Evolutionary conservation across 2,888 invertebrate species (phyloP), one percentile per base, ranked within the genome.

Genomic region (Synergus laeviventris): DNA sequence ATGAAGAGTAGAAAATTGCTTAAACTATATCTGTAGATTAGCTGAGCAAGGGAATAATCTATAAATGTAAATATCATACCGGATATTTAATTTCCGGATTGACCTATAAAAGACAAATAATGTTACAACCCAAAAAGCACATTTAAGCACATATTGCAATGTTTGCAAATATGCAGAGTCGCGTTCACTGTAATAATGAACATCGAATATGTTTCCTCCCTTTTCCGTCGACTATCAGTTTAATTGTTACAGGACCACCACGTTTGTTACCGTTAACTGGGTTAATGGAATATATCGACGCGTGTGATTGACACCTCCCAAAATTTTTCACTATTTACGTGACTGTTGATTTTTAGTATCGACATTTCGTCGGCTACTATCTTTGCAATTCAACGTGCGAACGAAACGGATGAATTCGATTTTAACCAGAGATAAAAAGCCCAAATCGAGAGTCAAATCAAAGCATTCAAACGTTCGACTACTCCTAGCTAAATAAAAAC

Each of bases 131-230:
- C 21, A 21, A 12, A 56, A 21, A 56, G 18, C 4, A 56, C 12
- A 12, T 59, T 21, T 59, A 1, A 59, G 18, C 1, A 24, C 12
- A 24, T 24, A 59, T 21, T 24, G 59, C 24, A 12, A 59, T 59
- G 59, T 59, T 24, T 45, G 12, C 11, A 54, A 16, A 73, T 73
- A 49, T 45, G 24, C 70, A n/a, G 3, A 39, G 61, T n/a, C 31
- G 16, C 39, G 74, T 11, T 45, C 73, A 64, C 78, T 76, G 82
- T 77, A 84, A 84, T 82, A n/a, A n/a, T 82, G 82, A 80, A 78
- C 84, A 84, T 85, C 83, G 77, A 84, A 84, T 84, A 84, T 84
- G 82, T 81, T 83, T 56, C 73, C 74, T 74, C 60, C 54, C 76
- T 77, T 61, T 74, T 39, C 70, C 74, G 61, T 36, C n/a, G 18